phyloP scores from a whole-genome alignment of 2,888 invertebrate genomes.

The Aquatica leii region DNA sequence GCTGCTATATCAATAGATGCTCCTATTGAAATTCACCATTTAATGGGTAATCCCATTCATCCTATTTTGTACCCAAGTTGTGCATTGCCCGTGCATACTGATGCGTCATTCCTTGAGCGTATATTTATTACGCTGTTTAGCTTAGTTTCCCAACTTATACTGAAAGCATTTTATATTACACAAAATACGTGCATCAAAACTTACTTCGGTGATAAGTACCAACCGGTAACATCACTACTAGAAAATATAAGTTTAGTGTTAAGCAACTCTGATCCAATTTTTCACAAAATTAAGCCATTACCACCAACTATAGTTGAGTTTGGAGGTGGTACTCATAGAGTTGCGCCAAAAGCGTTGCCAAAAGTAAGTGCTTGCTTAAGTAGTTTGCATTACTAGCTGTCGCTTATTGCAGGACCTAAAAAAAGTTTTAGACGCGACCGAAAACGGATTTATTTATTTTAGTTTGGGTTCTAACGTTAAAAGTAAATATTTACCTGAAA shows the following conservation, averaged over 20 bases:
- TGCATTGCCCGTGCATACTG: too few species aligned
- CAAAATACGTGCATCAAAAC: constrained; percentile 17
- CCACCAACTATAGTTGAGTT: constrained; percentile 52
- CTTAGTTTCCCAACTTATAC: too few species aligned
- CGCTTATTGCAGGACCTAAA: too few species aligned
- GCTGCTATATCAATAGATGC: background rate
- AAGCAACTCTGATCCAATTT: constrained; percentile 51
- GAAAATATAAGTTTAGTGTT: constrained; percentile 53
- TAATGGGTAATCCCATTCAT: too few species aligned
- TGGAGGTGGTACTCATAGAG: constrained; percentile 46
- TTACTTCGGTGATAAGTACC: constrained; percentile 50
- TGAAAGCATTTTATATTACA: too few species aligned
- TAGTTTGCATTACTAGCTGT: too few species aligned
- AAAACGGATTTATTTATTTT: constrained; percentile 41
- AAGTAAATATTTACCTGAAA: constrained; percentile 34
- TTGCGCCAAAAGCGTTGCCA: constrained; percentile 44
- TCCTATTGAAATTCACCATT: too few species aligned
- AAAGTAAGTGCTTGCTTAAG: background rate
- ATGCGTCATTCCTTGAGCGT: too few species aligned
- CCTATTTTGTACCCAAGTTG: too few species aligned
- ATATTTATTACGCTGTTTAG: too few species aligned
- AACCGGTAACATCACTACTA: constrained; percentile 44
- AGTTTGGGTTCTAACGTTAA: constrained; percentile 23
- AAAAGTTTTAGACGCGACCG: background rate
- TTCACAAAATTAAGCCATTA: constrained; percentile 49